Base-by-base conservation (phyloP, 1,140 invertebrate species). In the Brachionus calyciflorus region DNA sequence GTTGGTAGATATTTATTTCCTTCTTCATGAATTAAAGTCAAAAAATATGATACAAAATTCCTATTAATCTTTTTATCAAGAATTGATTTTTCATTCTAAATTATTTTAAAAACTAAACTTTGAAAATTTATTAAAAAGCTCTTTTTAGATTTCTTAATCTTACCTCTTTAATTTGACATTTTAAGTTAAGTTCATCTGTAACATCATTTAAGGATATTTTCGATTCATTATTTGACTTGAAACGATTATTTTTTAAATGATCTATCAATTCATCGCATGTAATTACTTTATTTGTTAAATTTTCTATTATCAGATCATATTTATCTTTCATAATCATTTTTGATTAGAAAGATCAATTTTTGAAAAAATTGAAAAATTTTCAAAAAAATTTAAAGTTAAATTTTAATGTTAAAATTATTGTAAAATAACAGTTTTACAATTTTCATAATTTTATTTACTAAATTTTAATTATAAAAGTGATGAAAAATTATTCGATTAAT, bases 41-140 rank as follows among this genome's bases (percentile, higher is more conserved):
- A 37, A 40, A 73, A 73, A 51, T 73, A 73, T 1, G 69, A 73
- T 21, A 73, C 46, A 51, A 73, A 73, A 51, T 73, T 55, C 10
- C 6, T 51, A n/a, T 73, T 41, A 17, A 73, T 73, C 24, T 41
- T 73, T 24, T 49, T 21, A 24, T 73, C 69, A 2, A 60, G 17
- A 19, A 37, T 19, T 5, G 12, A 14, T 60, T 60, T 60, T 19
- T 60, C 33, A 19, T 12, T 37, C 55, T 60, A 14, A n/a, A n/a
- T n/a, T 37, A 5, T 37, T 9, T 5, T 37, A 9, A 5, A 5
- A 37, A 37, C 3, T 37, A 37, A 5, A 5, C 9, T 37, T 37
- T 5, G 9, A 37, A 37, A 37, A 37, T 37, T 37, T 9, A 37
- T 5, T 37, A 37, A 37, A 37, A 37, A 5, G 3, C 9, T 9